phyloP scores from a whole-genome alignment of 2,797 vertebrate genomes.

The Falco concolor region DNA sequence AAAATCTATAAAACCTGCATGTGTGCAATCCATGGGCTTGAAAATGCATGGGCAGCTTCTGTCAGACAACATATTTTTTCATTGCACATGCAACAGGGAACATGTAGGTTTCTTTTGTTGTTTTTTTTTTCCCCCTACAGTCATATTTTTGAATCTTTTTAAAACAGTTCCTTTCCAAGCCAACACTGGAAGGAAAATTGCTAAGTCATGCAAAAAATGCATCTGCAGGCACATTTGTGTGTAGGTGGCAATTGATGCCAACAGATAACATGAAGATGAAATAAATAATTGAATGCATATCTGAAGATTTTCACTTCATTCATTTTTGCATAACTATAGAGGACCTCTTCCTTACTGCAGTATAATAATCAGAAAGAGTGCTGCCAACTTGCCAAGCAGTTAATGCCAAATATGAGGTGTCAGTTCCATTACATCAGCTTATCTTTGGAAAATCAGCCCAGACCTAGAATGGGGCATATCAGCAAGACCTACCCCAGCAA shows the following conservation, averaged over 20 bases:
- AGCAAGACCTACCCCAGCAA: background rate
- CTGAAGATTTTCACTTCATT: background rate
- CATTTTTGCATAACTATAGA: background rate
- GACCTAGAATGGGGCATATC: background rate
- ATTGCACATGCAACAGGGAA: background rate
- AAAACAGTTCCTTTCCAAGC: background rate
- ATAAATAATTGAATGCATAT: background rate
- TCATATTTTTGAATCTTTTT: background rate
- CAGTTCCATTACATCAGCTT: background rate
- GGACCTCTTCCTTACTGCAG: background rate
- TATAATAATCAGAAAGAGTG: background rate
- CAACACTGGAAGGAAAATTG: background rate
- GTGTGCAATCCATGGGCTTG: background rate
- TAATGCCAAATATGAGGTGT: background rate
- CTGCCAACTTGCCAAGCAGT: rapidly evolving
- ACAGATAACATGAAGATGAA: background rate
- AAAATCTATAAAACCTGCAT: background rate
- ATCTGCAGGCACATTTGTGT: background rate
- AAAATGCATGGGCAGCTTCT: background rate
- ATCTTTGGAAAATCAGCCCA: background rate
- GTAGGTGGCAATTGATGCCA: background rate
- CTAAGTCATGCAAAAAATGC: background rate
- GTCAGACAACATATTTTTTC: background rate
- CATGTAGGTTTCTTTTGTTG: background rate
- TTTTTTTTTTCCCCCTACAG: background rate